phyloP scores from a whole-genome alignment of 2,797 vertebrate species.

The Anguilla obscura region DNA sequence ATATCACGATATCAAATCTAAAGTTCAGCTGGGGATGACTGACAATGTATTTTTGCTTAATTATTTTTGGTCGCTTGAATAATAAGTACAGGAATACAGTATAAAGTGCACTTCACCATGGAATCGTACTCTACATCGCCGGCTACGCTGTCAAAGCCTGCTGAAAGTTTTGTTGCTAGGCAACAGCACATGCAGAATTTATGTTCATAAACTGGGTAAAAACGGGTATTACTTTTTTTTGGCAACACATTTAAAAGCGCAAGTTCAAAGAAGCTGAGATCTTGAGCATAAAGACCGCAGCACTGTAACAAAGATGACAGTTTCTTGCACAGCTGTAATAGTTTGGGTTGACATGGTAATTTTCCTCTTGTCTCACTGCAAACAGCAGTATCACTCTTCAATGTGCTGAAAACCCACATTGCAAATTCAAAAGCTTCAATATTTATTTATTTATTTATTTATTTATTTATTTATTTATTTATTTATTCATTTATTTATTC shows the following conservation, averaged over 20 bases:
- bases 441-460: no score
- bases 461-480: no score
- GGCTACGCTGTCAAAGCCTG: neutral
- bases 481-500: no score
- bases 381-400: neutral
- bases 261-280: neutral
- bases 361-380: neutral
- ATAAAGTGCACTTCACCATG: neutral
- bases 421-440: neutral
- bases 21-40: neutral
- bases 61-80: neutral
- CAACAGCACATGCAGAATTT: neutral
- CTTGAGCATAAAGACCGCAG: neutral
- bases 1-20: neutral
- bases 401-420: neutral
- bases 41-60: neutral
- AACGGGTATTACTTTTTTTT: neutral
- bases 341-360: neutral
- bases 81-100: neutral
- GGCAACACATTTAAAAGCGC: neutral
- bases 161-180: neutral
- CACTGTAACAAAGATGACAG: neutral
- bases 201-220: conserved; percentile 1
- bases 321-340: neutral
- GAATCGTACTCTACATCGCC: neutral